Conservation (phyloP, 2,888 invertebrate genomes). For the Athalia rosae region DNA sequence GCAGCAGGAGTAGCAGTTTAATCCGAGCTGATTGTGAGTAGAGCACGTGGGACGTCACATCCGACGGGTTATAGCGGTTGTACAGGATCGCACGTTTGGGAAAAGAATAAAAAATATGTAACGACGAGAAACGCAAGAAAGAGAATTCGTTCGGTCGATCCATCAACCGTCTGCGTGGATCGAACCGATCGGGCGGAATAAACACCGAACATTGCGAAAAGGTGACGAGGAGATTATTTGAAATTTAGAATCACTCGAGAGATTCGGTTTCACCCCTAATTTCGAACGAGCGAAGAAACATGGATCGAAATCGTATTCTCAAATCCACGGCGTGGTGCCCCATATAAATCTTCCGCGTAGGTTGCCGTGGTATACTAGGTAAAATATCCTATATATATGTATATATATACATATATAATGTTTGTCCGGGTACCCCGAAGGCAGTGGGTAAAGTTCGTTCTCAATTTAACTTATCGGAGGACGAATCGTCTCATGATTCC, state of each 20-base stretch:
- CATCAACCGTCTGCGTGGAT: conserved; percentile 15
- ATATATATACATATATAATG: background rate
- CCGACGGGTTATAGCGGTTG: no score
- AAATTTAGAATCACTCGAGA: background rate
- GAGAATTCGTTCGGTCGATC: conserved; percentile 11
- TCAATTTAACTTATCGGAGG: conserved; percentile 36
- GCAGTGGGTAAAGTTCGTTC: conserved; percentile 16
- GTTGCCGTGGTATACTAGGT: background rate
- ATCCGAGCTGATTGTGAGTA: no score
- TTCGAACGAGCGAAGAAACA: background rate
- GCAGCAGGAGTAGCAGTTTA: no score
- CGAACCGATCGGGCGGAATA: conserved; percentile 3
- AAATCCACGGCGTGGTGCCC: background rate
- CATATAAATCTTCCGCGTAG: background rate
- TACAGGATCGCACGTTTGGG: no score
- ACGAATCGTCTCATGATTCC: conserved; percentile 42
- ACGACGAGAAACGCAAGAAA: background rate
- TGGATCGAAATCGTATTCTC: background rate
- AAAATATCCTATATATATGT: background rate
- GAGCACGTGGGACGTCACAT: no score
- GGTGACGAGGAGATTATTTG: background rate
- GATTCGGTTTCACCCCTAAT: background rate
- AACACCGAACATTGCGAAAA: background rate
- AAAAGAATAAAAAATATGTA: no score
- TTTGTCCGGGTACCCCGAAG: background rate